These are phyloP conservation scores for Eurytoma adleriae DNA, from an alignment of 2,888 invertebrate genomes.

Conservation along the genomic window DNA sequence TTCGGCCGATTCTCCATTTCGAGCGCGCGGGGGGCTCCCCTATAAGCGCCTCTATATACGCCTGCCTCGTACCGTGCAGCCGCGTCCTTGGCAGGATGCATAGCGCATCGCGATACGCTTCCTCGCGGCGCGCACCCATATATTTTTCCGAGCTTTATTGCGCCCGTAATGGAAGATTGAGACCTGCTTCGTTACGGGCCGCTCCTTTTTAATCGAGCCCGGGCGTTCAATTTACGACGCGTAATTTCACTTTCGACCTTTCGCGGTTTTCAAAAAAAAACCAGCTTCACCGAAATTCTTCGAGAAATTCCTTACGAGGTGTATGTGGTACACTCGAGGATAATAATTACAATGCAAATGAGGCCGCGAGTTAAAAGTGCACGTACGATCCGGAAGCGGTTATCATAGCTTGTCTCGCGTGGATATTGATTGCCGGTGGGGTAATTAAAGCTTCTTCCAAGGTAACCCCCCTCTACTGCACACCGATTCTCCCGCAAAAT, in stretches of 20 bases:
- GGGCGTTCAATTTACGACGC: no score
- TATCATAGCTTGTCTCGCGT: background rate
- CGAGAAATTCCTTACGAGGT: no score
- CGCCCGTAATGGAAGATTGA: background rate
- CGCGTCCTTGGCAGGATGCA: constrained; percentile 18
- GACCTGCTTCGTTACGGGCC: background rate
- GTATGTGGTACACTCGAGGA: no score
- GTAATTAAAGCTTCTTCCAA: constrained; percentile 2
- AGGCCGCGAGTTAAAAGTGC: background rate
- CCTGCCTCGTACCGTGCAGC: no score
- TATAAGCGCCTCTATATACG: constrained; percentile 1
- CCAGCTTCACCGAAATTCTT: no score
- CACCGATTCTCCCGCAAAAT: background rate
- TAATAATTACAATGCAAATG: no score
- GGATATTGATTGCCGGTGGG: background rate
- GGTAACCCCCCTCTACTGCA: background rate
- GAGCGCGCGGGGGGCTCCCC: constrained; percentile 10
- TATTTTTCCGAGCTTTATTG: constrained; percentile 1
- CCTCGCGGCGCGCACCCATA: background rate
- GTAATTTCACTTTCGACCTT: no score
- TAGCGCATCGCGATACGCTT: background rate
- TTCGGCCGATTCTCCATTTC: constrained; percentile 17
- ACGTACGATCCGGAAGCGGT: background rate
- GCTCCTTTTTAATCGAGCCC: no score
- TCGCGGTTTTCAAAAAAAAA: no score